A percentile compares a stretch with the other conserved stretches of the same genome.
Evolutionary conservation across 2,113 vertebrate species (phyloP).

Genomic region (Cricetomys ansorgei): DNA sequence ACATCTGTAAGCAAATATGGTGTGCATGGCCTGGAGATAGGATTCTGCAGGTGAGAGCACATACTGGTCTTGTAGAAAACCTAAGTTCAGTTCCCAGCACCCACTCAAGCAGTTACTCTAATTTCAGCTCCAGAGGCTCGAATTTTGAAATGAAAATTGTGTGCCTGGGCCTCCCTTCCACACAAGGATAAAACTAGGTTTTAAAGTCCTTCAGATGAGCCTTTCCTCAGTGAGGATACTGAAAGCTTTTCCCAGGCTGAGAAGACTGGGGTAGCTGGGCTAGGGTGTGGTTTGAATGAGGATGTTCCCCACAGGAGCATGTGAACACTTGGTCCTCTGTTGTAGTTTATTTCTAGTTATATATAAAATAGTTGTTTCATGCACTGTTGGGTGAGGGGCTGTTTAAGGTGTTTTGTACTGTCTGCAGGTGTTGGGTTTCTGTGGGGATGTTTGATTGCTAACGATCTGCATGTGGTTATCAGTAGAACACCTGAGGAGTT

Average conservation of each 20-base stretch:
- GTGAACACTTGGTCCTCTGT: not conserved
- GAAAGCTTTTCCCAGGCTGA: not conserved
- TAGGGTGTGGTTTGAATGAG: no score
- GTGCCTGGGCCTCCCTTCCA: not conserved
- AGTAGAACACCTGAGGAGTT: no score
- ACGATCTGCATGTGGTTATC: no score
- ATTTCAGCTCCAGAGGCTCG: not conserved
- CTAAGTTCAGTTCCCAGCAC: not conserved
- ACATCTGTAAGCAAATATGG: not conserved
- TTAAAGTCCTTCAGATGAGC: not conserved
- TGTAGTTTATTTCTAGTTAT: no score
- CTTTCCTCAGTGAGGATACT: not conserved
- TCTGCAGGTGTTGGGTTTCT: no score
- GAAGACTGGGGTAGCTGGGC: not conserved
- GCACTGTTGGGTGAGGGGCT: no score
- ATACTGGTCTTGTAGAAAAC: not conserved
- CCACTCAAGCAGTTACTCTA: not conserved
- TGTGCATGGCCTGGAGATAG: not conserved
- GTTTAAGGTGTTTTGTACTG: no score
- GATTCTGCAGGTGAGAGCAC: not conserved
- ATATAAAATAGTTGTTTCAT: no score
- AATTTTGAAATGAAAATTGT: not conserved
- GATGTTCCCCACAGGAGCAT: not conserved
- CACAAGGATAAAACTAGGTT: not conserved
- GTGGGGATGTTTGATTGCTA: no score